phyloP scores from a whole-genome alignment of 2,888 invertebrate genomes.

The Rhagonycha fulva region DNA sequence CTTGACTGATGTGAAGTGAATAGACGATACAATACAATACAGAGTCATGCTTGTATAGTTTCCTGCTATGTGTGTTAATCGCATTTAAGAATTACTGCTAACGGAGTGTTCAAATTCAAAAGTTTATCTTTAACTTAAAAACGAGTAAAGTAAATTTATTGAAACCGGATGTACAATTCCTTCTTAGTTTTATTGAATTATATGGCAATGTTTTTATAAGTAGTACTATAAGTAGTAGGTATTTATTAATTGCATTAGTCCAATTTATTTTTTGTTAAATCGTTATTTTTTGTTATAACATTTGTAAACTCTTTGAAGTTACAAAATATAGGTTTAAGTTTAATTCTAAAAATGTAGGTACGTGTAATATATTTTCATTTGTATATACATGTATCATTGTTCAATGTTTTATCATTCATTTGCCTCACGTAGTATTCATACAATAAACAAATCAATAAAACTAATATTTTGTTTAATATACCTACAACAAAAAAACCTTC shows the following conservation, averaged over 20 bases:
- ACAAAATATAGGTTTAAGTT: constrained; percentile 20
- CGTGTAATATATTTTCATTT: constrained; percentile 25
- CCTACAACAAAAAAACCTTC: not conserved
- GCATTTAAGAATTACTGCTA: constrained; percentile 53
- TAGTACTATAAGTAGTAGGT: constrained; percentile 12
- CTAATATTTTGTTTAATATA: not conserved
- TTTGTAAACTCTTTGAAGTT: constrained; percentile 11
- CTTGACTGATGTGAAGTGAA: constrained; percentile 37
- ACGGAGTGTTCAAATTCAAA: constrained; percentile 51
- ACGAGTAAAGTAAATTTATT: constrained; percentile 25
- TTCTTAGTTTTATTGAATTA: constrained; percentile 33
- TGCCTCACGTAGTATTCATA: constrained; percentile 13
- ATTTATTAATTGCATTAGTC: constrained; percentile 12
- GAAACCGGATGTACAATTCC: constrained; percentile 36
- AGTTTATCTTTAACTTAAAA: constrained; percentile 27
- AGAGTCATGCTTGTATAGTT: constrained; percentile 39
- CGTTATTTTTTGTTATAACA: constrained; percentile 14
- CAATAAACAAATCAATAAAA: not conserved
- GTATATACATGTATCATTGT: constrained; percentile 22
- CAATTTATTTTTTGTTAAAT: constrained; percentile 21
- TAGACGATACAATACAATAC: constrained; percentile 35
- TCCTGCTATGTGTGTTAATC: constrained; percentile 53
- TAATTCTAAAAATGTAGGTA: constrained; percentile 27
- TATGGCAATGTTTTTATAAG: constrained; percentile 27
- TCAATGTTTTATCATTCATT: constrained; percentile 14